These are phyloP conservation scores for Hydroisotoma schaefferi DNA, from an alignment of 2,888 invertebrate species.

Conservation along the genomic window DNA sequence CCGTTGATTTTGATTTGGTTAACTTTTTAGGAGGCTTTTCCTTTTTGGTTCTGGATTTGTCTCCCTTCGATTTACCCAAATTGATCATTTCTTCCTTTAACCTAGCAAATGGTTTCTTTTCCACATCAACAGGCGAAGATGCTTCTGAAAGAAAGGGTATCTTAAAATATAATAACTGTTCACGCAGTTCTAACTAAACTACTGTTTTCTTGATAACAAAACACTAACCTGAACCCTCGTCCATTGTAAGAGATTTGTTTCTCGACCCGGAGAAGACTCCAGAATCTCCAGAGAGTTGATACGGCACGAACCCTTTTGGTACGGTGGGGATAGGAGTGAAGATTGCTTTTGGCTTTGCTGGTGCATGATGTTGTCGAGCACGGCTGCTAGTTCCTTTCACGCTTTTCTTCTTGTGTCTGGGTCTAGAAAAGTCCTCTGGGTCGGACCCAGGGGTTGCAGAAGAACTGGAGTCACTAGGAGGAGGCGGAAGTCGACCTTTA, in stretches of 20 bases:
- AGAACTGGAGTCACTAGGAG: conserved; percentile 46
- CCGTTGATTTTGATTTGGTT: conserved; percentile 47
- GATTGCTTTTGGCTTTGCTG: conserved; percentile 44
- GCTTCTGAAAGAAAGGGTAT: conserved; percentile 33
- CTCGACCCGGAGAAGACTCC: conserved; percentile 42
- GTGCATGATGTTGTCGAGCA: conserved; percentile 39
- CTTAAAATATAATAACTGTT: conserved; percentile 1
- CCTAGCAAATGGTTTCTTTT: conserved; percentile 45
- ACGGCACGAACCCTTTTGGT: conserved; percentile 46
- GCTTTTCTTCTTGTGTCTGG: conserved; percentile 46
- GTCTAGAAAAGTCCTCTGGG: conserved; percentile 47
- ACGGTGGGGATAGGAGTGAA: conserved; percentile 48
- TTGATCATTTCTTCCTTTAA: conserved; percentile 36
- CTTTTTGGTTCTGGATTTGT: conserved; percentile 40
- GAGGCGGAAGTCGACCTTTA: conserved; percentile 42
- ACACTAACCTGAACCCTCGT: conserved; percentile 44
- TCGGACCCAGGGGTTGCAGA: conserved; percentile 47
- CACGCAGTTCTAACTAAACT: no score
- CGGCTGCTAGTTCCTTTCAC: conserved; percentile 41
- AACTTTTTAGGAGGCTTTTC: conserved; percentile 47
- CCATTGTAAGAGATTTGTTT: conserved; percentile 48
- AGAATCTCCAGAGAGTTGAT: conserved; percentile 45
- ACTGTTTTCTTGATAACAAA: not conserved
- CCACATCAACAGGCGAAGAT: conserved; percentile 45
- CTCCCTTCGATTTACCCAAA: conserved; percentile 37